Evolutionary conservation across 2,113 vertebrate genomes (phyloP).

Genomic region (Pelodiscus sinensis): DNA sequence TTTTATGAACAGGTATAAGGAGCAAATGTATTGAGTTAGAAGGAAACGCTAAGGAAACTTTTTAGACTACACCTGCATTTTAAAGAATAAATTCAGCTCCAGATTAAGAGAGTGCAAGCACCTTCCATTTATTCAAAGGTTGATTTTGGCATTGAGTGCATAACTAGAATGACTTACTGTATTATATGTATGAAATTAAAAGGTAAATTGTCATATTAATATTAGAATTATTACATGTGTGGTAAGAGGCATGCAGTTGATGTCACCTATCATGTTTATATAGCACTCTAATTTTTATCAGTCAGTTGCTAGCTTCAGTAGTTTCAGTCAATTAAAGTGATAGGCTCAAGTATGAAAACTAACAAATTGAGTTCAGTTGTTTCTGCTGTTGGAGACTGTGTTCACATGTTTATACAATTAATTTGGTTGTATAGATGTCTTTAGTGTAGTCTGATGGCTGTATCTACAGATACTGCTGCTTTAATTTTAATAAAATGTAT

Average conservation of each 20-base stretch:
- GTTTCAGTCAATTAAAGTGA: background rate
- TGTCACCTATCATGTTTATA: background rate
- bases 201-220: background rate
- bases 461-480: background rate
- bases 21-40: background rate
- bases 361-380: background rate
- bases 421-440: background rate
- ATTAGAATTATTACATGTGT: background rate
- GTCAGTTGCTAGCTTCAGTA: background rate
- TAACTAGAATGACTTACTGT: background rate
- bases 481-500: background rate
- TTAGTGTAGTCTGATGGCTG: background rate
- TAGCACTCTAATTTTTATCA: background rate
- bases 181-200: background rate
- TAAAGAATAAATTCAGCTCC: background rate
- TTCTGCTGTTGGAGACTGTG: accelerated
- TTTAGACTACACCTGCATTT: background rate
- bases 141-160: background rate
- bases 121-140: background rate
- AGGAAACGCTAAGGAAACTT: background rate
- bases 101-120: background rate
- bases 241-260: background rate
- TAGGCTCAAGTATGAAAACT: background rate
- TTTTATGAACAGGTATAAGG: conserved; percentile 19
- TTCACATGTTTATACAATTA: background rate